Conservation (phyloP, 2,797 vertebrate species). For the Anas flavirostris region DNA sequence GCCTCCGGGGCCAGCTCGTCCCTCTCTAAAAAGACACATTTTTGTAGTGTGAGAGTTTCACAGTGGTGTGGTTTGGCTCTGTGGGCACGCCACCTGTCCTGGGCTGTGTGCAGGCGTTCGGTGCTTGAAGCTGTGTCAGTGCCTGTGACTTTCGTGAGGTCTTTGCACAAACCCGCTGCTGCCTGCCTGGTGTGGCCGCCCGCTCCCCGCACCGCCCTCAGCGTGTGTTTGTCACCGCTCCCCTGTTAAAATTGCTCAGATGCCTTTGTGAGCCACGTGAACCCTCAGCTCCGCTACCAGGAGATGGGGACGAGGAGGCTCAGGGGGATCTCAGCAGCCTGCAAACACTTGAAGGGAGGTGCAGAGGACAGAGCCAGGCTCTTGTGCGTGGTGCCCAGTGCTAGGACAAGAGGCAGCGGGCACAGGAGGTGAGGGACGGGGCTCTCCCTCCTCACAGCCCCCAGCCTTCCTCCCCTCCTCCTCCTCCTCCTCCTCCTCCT, state of each 20-base stretch:
- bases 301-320: no score
- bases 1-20: background rate
- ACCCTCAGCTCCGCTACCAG: background rate
- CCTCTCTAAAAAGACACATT: background rate
- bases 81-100: background rate
- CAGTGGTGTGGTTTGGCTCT: no score
- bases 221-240: background rate
- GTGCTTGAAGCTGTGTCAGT: background rate
- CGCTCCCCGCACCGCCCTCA: background rate
- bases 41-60: no score
- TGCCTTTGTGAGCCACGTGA: background rate
- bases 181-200: background rate
- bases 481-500: background rate
- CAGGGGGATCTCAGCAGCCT: no score
- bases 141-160: no score
- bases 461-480: no score
- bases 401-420: no score
- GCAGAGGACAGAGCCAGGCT: no score
- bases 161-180: background rate
- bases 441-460: no score
- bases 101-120: background rate
- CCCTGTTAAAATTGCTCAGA: background rate
- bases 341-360: no score
- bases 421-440: background rate
- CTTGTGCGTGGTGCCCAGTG: no score